A percentile compares a stretch with the other conserved stretches of the same genome.
These are phyloP conservation scores for Bombyx mori DNA, from an alignment of 1,140 invertebrate species.

Conservation along the genomic window ASM3026992v2 NC_085121.1:8267501-8268000, in stretches of 20 bases:
- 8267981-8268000: no score
- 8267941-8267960: conserved; percentile 10
- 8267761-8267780: conserved; percentile 78
- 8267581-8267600: no score
- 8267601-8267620: no score
- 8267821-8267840: conserved; percentile 27
- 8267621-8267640: no score
- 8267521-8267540: no score
- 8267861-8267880: background rate
- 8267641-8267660: no score
- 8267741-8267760: conserved; percentile 88
- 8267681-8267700: background rate
- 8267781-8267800: conserved; percentile 82
- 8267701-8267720: background rate
- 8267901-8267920: conserved; percentile 4
- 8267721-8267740: conserved; percentile 78
- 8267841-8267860: background rate
- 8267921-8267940: background rate
- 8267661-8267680: background rate
- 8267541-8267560: no score
- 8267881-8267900: conserved; percentile 19
- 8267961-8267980: background rate
- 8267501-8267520: no score
- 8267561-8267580: no score
- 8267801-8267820: conserved; percentile 76